Conservation (phyloP, 1,140 invertebrate genomes). For the Calephelis nemesis region DNA sequence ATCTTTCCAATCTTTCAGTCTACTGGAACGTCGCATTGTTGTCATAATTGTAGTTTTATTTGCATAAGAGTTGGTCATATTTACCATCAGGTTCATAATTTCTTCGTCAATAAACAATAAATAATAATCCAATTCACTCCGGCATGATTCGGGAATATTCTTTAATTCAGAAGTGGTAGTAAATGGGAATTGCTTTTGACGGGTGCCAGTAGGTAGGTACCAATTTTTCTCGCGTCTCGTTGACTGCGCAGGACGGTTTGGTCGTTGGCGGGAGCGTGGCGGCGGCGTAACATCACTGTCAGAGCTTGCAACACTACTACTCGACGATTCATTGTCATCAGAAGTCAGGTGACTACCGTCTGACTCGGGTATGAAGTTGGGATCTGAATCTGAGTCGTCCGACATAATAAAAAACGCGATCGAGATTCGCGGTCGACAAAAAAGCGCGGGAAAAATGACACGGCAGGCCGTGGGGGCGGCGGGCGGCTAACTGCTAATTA, state of each 20-base stretch:
- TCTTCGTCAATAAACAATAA: no score
- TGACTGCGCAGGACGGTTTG: slow-evolving; percentile 2
- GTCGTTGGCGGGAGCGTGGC: neutral
- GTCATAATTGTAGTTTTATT: no score
- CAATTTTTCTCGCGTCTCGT: neutral
- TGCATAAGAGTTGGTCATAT: no score
- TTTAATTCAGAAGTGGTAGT: slow-evolving; percentile 2
- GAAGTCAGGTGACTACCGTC: slow-evolving; percentile 4
- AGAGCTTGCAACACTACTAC: neutral
- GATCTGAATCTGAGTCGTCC: slow-evolving; percentile 10
- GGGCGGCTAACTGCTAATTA: slow-evolving; percentile 12
- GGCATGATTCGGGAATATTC: slow-evolving; percentile 7
- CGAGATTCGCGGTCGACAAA: slow-evolving; percentile 4
- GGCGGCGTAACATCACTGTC: slow-evolving; percentile 9
- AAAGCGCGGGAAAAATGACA: slow-evolving; percentile 13
- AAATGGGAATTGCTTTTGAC: slow-evolving; percentile 12
- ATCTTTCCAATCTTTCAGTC: neutral
- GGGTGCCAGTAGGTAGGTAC: slow-evolving; percentile 3
- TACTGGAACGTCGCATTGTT: neutral
- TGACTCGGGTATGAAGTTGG: neutral
- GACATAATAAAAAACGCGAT: slow-evolving; percentile 5
- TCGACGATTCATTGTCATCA: slow-evolving; percentile 1
- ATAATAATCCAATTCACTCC: no score
- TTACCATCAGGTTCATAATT: no score
- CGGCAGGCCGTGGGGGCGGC: slow-evolving; percentile 9